Base-by-base conservation (phyloP, 1,140 invertebrate species). In the Ceratina calcarata region DNA sequence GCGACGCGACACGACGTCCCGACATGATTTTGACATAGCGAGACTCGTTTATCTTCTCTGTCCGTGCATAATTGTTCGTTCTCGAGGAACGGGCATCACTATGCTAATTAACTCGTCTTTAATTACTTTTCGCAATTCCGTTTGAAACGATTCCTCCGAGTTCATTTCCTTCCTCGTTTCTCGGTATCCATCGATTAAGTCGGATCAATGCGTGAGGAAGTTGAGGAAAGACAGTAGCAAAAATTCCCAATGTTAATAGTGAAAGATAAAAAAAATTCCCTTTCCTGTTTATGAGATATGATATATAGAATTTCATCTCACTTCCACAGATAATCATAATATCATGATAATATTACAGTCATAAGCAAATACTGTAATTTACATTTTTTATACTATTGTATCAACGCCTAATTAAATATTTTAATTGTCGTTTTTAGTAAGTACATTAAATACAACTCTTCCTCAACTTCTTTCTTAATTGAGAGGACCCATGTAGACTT, bases 31-130 rank as follows among this genome's bases (percentile, higher is more conserved):
- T 22, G 27, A 10, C n/a, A 13, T 18, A 0, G 32, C 61, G 18
- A 15, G 18, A 18, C 16, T 64, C 15, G 16, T 24, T 18, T 53
- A 20, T 27, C 16, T 16, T 57, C 49, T 61, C 16, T 73, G 32
- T 73, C 22, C 2, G 45, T 20, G 70, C 24, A 18, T 70, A 20
- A 24, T 0, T 45, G 60, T 55, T 45, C 22, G 13, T 61, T 62
- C 62, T 37, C n/a, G 7, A 37, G 24, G 18, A n/a, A 37, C 4
- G 64, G n/a, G 65, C 10, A 68, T 49, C 37, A 27, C 18, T 16
- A 45, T 22, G 66, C 8, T 68, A 68, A 68, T 85, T 86, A 86
- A 86, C 67, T 57, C 65, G 69, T 20, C 53, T 16, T 24, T 80
- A 69, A 81, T 84, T 85, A 68, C 37, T 45, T 6, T 2, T 45